Base-by-base conservation (phyloP, 2,888 invertebrate genomes). In the Drosophila prolongata region DNA sequence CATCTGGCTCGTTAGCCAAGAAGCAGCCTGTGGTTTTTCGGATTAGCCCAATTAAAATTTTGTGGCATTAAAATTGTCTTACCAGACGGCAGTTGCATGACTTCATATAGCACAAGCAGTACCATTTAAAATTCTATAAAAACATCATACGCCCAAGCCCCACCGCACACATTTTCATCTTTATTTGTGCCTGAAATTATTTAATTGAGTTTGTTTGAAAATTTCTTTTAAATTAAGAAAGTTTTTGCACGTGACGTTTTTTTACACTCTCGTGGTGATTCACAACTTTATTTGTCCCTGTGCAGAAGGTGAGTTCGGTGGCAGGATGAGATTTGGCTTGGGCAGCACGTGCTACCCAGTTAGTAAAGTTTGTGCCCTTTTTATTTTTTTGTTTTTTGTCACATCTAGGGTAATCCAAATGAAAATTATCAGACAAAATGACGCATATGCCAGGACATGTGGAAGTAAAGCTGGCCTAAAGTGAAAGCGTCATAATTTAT, bases 161-260 rank as follows among this genome's bases (percentile, higher is more conserved):
- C 37, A 13, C 14, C 40, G 30, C 37, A 44, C 67, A 57, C 73
- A 61, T 50, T 56, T 76, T 78, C 77, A 86, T 88, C 73, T 88
- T 88, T 85, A 83, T 88, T 83, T 88, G 75, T 57, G 78, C 77
- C 76, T 74, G 73, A 79, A 86, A 85, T 86, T 88, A 88, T 88
- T 88, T 85, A 85, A 85, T 88, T 85, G 84, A 86, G 85, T 88
- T 85, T 85, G 88, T 88, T 85, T 74, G 79, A 84, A 86, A 85
- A 85, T 88, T 85, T 85, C 84, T 88, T 85, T 85, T 88, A 85
- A 85, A 85, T 85, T 85, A 85, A 83, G 87, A 85, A 85, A 85
- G 76, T 85, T 88, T 74, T 82, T 69, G 81, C 80, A 85, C 85
- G 85, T 85, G 85, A 85, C 79, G 76, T 72, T 82, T 59, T 58